Evolutionary conservation across 2,113 vertebrate genomes (phyloP), one percentile per base, ranked within the genome.

Genomic region (Ceyx cyanopectus): DNA sequence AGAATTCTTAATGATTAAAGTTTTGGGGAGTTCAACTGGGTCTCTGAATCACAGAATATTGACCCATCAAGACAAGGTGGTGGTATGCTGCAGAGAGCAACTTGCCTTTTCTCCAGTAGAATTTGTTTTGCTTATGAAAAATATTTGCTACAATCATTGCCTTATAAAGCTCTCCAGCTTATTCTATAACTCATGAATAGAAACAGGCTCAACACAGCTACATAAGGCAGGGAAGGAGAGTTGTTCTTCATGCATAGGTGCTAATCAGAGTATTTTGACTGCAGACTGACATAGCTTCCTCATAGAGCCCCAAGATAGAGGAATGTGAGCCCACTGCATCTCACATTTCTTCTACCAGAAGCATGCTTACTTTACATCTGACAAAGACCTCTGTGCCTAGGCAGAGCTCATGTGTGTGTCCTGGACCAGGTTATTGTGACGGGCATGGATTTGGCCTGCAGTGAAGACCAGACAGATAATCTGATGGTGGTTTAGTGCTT

Each of bases 221-320:
- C 0, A 1, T 32, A 26, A 81, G 12, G 9, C 2, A 24, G 24
- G 4, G 26, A 37, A 5, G 1, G 5, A 67, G 9, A n/a, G 17
- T 7, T 90, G 50, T 8, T 86, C 48, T 56, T 81, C n/a, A 27
- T 0, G 2, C 12, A 50, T 15, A 63, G 41, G 37, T 54, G 27
- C 20, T 34, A 78, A 43, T 29, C 32, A 70, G 40, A 23, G 1
- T 13, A 24, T 58, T 62, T 73, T 66, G 22, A 43, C 14, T 2
- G n/a, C 14, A 4, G 9, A 16, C 7, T 66, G 58, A 8, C 10
- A 56, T 1, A 29, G 12, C n/a, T 45, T 61, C 26, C 45, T 60
- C 61, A 30, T 2, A 83, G 48, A 92, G n/a, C 12, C 29, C 41
- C 2, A 1, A 30, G 79, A 65, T 0, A 20, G 3, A 7, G 10